These are phyloP conservation scores for Chaenogobius annularis DNA, from an alignment of 2,113 vertebrate genomes.

Conservation along the genomic window DNA sequence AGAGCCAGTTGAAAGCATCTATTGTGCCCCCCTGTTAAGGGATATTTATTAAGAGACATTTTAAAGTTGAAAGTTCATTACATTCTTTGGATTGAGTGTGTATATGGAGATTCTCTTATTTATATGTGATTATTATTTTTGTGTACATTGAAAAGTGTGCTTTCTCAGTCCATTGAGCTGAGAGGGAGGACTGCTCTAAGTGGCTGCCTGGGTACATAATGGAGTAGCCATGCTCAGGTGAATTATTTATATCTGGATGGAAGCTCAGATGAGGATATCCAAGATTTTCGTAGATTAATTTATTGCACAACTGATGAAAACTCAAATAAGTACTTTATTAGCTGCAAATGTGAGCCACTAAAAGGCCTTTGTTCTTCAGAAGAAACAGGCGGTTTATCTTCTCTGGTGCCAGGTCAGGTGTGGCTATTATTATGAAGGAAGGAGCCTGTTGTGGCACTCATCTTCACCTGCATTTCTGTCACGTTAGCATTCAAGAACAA, in stretches of 20 bases:
- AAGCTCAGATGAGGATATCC: slow-evolving; percentile 65
- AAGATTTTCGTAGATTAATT: slow-evolving; percentile 74
- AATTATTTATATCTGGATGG: slow-evolving; percentile 75
- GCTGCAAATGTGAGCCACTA: slow-evolving; percentile 53
- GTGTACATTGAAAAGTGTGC: slow-evolving; percentile 10
- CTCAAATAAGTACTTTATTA: slow-evolving; percentile 61
- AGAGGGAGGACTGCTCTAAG: slow-evolving; percentile 52
- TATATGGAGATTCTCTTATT: no score
- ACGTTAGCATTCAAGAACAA: neutral
- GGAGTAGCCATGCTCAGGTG: slow-evolving; percentile 69
- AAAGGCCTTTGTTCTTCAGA: slow-evolving; percentile 47
- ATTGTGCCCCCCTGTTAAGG: no score
- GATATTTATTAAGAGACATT: no score
- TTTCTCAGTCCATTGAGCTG: slow-evolving; percentile 27
- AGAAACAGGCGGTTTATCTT: slow-evolving; percentile 17
- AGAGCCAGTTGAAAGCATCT: no score
- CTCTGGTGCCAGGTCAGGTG: slow-evolving; percentile 22
- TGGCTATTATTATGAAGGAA: slow-evolving; percentile 1
- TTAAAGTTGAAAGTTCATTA: no score
- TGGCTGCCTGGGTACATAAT: slow-evolving; percentile 65
- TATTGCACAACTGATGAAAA: slow-evolving; percentile 56
- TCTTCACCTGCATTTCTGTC: neutral
- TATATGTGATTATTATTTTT: neutral
- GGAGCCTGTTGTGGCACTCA: neutral
- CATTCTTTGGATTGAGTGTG: no score